These are phyloP conservation scores for Cryptoprocta ferox DNA, from an alignment of 2,797 vertebrate genomes.

Conservation along the genomic window DNA sequence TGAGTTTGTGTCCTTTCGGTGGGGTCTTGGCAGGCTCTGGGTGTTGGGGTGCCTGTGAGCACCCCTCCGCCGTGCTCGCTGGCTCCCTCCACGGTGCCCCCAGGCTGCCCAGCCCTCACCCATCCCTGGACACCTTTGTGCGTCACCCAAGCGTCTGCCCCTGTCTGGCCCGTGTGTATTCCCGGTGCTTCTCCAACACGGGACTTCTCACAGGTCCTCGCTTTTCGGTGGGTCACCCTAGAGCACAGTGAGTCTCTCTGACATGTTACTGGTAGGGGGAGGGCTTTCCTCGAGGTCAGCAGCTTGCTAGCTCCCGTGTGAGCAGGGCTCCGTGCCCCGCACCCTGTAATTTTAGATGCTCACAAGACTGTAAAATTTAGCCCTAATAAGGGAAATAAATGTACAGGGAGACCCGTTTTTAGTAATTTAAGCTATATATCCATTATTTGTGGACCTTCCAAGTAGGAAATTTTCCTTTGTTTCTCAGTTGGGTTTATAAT, in stretches of 20 bases:
- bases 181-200: rapidly evolving
- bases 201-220: background rate
- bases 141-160: rapidly evolving
- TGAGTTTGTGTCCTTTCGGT: rapidly evolving
- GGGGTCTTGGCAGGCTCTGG: background rate
- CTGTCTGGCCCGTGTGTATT: rapidly evolving
- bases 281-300: background rate
- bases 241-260: too few relatives aligned
- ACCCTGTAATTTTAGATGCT: background rate
- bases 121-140: background rate
- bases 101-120: background rate
- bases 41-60: rapidly evolving
- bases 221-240: rapidly evolving
- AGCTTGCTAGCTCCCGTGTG: rapidly evolving
- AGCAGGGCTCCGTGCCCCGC: rapidly evolving
- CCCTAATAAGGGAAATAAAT: background rate
- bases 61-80: background rate
- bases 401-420: background rate
- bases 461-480: background rate
- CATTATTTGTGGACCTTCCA: background rate
- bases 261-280: rapidly evolving
- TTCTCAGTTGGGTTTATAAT: background rate
- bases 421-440: background rate
- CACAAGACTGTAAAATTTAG: background rate
- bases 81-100: background rate